phyloP scores from a whole-genome alignment of 2,113 vertebrate genomes.

The Anguilla japonica region DNA sequence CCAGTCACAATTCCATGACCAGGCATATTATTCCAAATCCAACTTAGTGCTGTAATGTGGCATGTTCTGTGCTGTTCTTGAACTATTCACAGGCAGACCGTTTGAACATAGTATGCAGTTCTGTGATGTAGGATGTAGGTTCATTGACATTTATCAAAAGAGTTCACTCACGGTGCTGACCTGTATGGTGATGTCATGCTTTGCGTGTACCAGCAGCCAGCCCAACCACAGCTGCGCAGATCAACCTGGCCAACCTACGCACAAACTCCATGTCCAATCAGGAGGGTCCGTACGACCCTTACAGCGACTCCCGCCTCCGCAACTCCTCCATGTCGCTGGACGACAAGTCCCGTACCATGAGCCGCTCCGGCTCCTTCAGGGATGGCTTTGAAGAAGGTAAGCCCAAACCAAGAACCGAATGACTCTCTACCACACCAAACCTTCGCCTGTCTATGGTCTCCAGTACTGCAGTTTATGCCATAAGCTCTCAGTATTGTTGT shows the following conservation, averaged over 20 bases:
- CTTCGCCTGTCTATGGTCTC: not conserved
- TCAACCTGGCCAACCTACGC: conserved; percentile 83
- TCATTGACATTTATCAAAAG: no score
- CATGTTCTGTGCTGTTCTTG: not conserved
- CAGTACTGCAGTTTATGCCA: not conserved
- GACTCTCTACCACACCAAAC: not conserved
- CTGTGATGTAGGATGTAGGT: not conserved
- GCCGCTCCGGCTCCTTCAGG: conserved; percentile 92
- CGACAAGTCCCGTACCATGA: conserved; percentile 93
- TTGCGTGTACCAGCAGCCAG: conserved; percentile 70
- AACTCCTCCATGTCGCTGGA: conserved; percentile 97
- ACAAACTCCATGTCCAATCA: conserved; percentile 92
- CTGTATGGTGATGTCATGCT: conserved; percentile 12
- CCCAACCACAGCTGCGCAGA: conserved; percentile 85
- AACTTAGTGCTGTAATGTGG: not conserved
- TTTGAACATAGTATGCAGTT: not conserved
- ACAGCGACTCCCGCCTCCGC: conserved; percentile 82
- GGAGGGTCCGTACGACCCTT: conserved; percentile 80
- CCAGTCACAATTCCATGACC: no score
- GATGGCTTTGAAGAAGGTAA: conserved; percentile 99
- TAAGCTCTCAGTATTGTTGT: not conserved
- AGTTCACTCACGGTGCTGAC: not conserved
- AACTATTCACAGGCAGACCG: not conserved
- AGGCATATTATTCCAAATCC: no score
- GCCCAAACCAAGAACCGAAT: conserved; percentile 22